Evolutionary conservation across 2,113 vertebrate genomes (phyloP), one percentile per base, ranked within the genome.

Genomic region (Alosa alosa): DNA sequence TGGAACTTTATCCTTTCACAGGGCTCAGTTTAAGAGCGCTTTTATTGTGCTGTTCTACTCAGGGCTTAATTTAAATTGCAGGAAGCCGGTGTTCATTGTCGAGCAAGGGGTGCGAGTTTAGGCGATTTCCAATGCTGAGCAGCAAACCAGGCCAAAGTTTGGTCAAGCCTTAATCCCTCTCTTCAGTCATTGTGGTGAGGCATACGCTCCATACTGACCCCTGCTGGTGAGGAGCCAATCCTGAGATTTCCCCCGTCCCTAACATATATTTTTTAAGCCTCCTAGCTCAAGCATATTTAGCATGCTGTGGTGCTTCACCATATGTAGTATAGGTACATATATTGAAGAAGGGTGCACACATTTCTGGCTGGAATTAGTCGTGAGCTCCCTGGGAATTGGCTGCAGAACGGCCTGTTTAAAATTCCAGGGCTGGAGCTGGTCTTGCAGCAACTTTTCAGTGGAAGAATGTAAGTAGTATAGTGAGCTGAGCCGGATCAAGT

Each of bases 391-490:
- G 72, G 72, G 72, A 78, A 2, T 78, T 78, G 31, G 31, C 72
- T 39, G 10, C 10, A 11, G 31, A 78, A 36, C 1, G 31, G 13
- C 72, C 72, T 78, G 72, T 78, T 78, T 41, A 78, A 78, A 78
- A 78, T 78, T 39, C 72, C 31, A 41, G 36, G 36, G 25, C 72
- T 39, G 11, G 10, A 78, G 72, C 36, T 31, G 10, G 25, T 78
- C 72, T 39, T 78, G 72, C 36, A 78, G 72, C 72, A 41, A 36
- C 31, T 78, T 36, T 78, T 78, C 25, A 3, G 82, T 55, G 85
- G 60, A 90, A 89, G 90, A 93, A 92, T 94, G 92, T 93, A 93
- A 89, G 82, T 87, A 0, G 84, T 88, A 64, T 81, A 49, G 64
- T 11, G 64, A 81, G 78, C 82, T 88, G 91, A 91, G 92, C 88